These are phyloP conservation scores for Epizoanthus fatuus DNA, from an alignment of 92 coral and sea anemone genomes.

Conservation along the genomic window DNA sequence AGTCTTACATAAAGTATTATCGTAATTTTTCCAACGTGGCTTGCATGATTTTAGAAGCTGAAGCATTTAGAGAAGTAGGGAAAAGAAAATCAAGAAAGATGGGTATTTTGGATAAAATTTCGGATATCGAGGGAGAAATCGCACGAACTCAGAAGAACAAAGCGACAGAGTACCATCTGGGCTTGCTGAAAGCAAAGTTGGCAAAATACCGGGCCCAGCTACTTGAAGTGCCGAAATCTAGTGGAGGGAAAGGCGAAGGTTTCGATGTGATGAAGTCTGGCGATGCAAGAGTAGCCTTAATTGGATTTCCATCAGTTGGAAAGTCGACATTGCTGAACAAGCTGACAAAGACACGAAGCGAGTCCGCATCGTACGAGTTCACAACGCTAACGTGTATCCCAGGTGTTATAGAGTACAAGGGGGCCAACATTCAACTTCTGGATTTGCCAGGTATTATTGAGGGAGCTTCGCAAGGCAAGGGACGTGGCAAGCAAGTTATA, in stretches of 20 bases:
- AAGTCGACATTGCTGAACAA: slow-evolving; percentile 96
- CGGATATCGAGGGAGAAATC: slow-evolving; percentile 95
- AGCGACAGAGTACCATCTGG: slow-evolving; percentile 98
- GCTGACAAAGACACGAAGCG: slow-evolving; percentile 90
- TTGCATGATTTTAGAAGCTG: background rate
- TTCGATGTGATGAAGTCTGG: slow-evolving; percentile 99
- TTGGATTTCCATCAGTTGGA: slow-evolving; percentile 99
- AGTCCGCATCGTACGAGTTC: slow-evolving; percentile 95
- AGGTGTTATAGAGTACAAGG: slow-evolving; percentile 93
- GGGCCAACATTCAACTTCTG: slow-evolving; percentile 96
- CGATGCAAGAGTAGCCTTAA: slow-evolving; percentile 97
- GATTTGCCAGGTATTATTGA: slow-evolving; percentile 99
- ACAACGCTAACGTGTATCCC: slow-evolving; percentile 99
- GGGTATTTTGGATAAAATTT: slow-evolving; percentile 97
- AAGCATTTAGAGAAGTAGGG: background rate
- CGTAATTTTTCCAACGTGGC: slow-evolving; percentile 27
- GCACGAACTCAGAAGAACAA: slow-evolving; percentile 99
- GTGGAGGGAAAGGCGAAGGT: slow-evolving; percentile 97
- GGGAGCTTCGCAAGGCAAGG: slow-evolving; percentile 97
- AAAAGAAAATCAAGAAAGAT: slow-evolving; percentile 28
- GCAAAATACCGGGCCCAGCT: slow-evolving; percentile 98
- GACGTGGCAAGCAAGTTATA: slow-evolving; percentile 94
- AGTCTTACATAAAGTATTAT: no score
- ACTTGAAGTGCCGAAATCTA: slow-evolving; percentile 88
- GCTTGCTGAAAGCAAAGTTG: slow-evolving; percentile 94